A percentile compares a stretch with the other conserved stretches of the same genome.
Evolutionary conservation across 2,797 vertebrate genomes (phyloP).

Genomic region (Diplodus sargus): DNA sequence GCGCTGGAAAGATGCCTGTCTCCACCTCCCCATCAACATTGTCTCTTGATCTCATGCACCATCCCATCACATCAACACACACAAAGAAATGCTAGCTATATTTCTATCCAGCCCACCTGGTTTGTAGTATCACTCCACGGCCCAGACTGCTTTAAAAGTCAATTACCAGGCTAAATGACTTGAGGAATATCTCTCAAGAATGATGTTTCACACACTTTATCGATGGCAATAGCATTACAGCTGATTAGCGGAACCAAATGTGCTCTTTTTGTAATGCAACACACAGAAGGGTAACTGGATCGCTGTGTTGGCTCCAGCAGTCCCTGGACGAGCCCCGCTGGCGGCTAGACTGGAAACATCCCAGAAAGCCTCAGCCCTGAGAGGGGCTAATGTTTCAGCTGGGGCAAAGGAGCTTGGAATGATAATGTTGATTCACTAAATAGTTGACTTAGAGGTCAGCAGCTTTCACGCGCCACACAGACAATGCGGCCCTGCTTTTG

Average conservation of each 20-base stretch:
- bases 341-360: constrained; percentile 85
- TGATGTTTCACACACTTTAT: constrained; percentile 86
- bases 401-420: constrained; percentile 83
- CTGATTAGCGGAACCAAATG: constrained; percentile 87
- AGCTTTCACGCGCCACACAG: constrained; percentile 66
- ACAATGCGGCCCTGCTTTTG: constrained; percentile 67
- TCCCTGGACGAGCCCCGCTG: constrained; percentile 82
- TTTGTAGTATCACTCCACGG: constrained; percentile 82
- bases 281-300: constrained; percentile 87
- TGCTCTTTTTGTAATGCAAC: constrained; percentile 89
- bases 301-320: constrained; percentile 79
- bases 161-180: constrained; percentile 85
- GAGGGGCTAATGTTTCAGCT: constrained; percentile 85
- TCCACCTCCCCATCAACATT: constrained; percentile 77
- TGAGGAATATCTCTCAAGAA: constrained; percentile 85
- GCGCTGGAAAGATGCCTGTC: constrained; percentile 77
- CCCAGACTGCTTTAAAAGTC: constrained; percentile 86
- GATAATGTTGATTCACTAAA: constrained; percentile 86
- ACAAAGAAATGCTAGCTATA: constrained; percentile 76
- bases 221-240: constrained; percentile 88
- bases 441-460: constrained; percentile 84
- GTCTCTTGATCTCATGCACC: constrained; percentile 65
- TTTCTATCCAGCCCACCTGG: constrained; percentile 83
- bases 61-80: constrained; percentile 63
- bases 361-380: constrained; percentile 83